These are phyloP conservation scores for Morinoia aosen DNA, from an alignment of 2,888 invertebrate genomes.

Conservation along the genomic window DNA sequence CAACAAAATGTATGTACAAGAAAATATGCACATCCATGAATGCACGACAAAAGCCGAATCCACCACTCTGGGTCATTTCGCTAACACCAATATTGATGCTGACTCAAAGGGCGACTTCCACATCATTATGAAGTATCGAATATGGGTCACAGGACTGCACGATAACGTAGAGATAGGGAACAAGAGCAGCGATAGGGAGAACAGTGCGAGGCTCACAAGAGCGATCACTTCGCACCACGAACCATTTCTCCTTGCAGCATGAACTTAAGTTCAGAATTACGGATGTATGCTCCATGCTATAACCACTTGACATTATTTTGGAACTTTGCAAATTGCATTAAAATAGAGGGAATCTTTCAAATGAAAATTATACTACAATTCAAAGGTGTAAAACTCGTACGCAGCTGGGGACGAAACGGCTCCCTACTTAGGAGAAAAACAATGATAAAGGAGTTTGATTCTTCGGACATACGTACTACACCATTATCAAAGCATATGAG, in stretches of 20 bases:
- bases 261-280: neutral
- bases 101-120: neutral
- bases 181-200: neutral
- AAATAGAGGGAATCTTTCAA: neutral
- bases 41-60: no score
- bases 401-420: no score
- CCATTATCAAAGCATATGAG: neutral
- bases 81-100: neutral
- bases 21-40: no score
- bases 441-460: neutral
- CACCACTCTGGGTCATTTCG: no score
- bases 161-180: neutral
- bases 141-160: neutral
- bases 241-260: neutral
- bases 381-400: neutral
- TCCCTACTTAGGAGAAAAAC: neutral
- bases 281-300: neutral
- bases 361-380: neutral
- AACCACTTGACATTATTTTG: neutral
- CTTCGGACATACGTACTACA: neutral
- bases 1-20: no score
- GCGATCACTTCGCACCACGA: neutral
- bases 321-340: neutral
- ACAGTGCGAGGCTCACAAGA: neutral
- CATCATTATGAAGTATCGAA: neutral